Evolutionary conservation across 2,113 vertebrate species (phyloP).

Genomic region (Diphyllodes magnificus): DNA sequence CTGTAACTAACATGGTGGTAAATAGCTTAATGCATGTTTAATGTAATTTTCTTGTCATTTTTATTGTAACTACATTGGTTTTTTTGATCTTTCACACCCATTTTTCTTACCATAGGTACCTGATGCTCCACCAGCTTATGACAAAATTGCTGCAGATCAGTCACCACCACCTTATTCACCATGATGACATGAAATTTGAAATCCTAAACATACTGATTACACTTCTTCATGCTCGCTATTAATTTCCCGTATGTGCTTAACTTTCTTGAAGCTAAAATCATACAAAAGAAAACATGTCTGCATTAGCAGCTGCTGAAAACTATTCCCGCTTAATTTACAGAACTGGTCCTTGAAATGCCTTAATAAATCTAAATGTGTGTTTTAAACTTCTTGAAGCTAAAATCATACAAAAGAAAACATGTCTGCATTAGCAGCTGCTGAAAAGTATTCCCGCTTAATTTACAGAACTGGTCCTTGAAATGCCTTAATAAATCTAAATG

Average conservation of each 20-base stretch:
- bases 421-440: neutral
- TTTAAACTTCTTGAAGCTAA: neutral
- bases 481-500: neutral
- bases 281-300: neutral
- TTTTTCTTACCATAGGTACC: slow-evolving; percentile 75
- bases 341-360: neutral
- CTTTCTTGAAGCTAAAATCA: neutral
- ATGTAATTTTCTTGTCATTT: neutral
- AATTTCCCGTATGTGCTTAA: neutral
- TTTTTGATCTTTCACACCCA: neutral
- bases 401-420: neutral
- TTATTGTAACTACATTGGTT: neutral
- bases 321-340: neutral
- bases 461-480: neutral
- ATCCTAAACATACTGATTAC: neutral
- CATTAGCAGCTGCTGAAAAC: neutral
- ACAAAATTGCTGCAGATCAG: slow-evolving; percentile 78
- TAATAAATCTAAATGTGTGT: neutral
- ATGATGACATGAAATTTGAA: slow-evolving; percentile 53
- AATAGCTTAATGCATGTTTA: neutral
- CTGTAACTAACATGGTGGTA: neutral
- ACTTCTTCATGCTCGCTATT: neutral
- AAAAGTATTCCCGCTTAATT: neutral
- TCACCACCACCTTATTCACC: slow-evolving; percentile 87
- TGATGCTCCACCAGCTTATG: slow-evolving; percentile 89